phyloP scores from a whole-genome alignment of 2,888 invertebrate species.

The Acanthacorydalis orientalis region DNA sequence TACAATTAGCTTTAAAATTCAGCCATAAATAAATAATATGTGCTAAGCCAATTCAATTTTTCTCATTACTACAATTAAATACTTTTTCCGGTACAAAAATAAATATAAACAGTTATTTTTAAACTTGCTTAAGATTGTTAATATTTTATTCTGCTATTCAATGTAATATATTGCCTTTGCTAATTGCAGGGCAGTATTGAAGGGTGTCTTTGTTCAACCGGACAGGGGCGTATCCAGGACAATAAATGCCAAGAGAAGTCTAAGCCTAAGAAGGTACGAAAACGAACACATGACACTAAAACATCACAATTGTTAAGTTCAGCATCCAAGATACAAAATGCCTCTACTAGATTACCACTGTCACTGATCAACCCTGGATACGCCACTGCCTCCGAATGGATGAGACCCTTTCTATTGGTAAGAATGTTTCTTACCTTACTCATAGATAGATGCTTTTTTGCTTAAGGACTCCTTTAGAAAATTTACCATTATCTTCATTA shows the following conservation, averaged over 20 bases:
- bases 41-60: too few relatives aligned
- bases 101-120: too few relatives aligned
- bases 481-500: too few relatives aligned
- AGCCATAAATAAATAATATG: too few relatives aligned
- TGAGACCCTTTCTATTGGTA: conserved; percentile 49
- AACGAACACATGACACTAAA: conserved; percentile 16
- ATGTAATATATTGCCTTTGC: background rate
- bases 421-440: conserved; percentile 18
- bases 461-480: background rate
- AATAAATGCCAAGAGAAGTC: conserved; percentile 16
- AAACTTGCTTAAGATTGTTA: too few relatives aligned
- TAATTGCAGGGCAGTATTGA: conserved; percentile 14
- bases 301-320: background rate
- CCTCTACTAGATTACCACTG: conserved; percentile 29
- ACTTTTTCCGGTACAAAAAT: too few relatives aligned
- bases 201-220: conserved; percentile 20
- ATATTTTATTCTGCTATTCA: too few relatives aligned
- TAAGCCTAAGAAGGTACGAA: conserved; percentile 19
- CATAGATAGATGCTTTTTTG: background rate
- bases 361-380: conserved; percentile 51
- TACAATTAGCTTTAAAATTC: too few relatives aligned
- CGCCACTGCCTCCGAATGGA: conserved; percentile 44
- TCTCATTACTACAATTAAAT: too few relatives aligned
- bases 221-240: conserved; percentile 33
- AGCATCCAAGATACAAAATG: conserved; percentile 9